These are phyloP conservation scores for Heterodera schachtii DNA, from an alignment of 1,140 invertebrate genomes.

Conservation along the genomic window DNA sequence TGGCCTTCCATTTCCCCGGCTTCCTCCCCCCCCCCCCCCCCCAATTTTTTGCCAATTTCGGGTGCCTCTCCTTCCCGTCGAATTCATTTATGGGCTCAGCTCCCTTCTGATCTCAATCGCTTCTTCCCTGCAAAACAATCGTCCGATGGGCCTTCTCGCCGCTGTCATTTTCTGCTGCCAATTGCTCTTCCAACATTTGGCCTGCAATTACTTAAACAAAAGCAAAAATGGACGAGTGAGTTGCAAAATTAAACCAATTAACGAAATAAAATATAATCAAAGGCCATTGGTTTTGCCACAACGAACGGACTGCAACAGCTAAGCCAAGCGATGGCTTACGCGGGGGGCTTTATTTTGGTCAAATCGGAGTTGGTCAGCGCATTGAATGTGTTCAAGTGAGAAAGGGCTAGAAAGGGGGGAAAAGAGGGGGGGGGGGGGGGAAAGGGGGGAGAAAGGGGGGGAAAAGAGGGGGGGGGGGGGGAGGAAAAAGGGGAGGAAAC, in stretches of 20 bases:
- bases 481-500: no score
- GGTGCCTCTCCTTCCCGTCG: constrained; percentile 7
- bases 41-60: background rate
- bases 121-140: constrained; percentile 26
- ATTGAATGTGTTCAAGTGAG: constrained; percentile 35
- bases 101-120: constrained; percentile 32
- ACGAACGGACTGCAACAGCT: constrained; percentile 31
- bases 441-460: no score
- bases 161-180: constrained; percentile 25
- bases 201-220: constrained; percentile 12
- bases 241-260: constrained; percentile 1
- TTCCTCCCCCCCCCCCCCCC: background rate
- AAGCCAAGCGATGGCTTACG: constrained; percentile 32
- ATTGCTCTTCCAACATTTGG: constrained; percentile 22
- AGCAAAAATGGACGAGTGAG: constrained; percentile 27
- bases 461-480: no score
- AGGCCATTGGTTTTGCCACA: constrained; percentile 32
- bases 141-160: constrained; percentile 29
- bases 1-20: background rate
- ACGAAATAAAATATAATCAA: background rate
- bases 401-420: background rate
- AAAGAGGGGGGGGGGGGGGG: no score
- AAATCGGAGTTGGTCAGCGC: constrained; percentile 16
- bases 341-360: constrained; percentile 29
- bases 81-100: constrained; percentile 23